A percentile compares a stretch with the other conserved stretches of the same genome.
phyloP scores from a whole-genome alignment of 2,888 invertebrate species.

The Acrocera orbiculus region DNA sequence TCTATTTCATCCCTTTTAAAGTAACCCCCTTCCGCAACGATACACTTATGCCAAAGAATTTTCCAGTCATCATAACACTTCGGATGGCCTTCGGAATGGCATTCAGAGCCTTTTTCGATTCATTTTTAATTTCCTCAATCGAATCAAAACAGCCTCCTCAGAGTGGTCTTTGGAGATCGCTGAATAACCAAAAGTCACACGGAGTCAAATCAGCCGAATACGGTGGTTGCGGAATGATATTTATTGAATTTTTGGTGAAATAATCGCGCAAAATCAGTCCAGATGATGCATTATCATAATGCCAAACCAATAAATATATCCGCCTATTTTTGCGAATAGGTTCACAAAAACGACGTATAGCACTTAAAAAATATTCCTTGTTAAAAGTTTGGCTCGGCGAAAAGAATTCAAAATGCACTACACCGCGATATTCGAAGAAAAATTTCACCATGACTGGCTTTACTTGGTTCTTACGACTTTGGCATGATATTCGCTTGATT shows the following conservation, averaged over 20 bases:
- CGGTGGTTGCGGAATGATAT: background rate
- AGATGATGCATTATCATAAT: too few species aligned
- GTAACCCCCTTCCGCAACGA: slow-evolving; percentile 12
- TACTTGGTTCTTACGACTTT: too few species aligned
- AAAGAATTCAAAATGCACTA: too few species aligned
- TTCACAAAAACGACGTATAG: too few species aligned
- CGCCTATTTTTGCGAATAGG: too few species aligned
- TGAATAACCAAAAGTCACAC: background rate
- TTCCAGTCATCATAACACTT: slow-evolving; percentile 16
- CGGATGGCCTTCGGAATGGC: slow-evolving; percentile 4
- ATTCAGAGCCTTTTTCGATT: background rate
- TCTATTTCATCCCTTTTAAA: slow-evolving; percentile 12
- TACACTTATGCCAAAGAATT: slow-evolving; percentile 15
- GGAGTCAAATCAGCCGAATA: background rate
- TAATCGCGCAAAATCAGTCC: too few species aligned
- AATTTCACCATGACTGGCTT: too few species aligned
- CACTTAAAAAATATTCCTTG: too few species aligned
- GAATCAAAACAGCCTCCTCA: background rate
- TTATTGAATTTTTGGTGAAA: background rate
- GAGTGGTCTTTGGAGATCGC: background rate
- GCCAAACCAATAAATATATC: too few species aligned
- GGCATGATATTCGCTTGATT: too few species aligned
- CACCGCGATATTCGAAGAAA: too few species aligned
- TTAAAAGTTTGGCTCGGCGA: too few species aligned
- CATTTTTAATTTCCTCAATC: background rate